Evolutionary conservation across 2,888 invertebrate species (phyloP).

Genomic region (Oscheius onirici): DNA sequence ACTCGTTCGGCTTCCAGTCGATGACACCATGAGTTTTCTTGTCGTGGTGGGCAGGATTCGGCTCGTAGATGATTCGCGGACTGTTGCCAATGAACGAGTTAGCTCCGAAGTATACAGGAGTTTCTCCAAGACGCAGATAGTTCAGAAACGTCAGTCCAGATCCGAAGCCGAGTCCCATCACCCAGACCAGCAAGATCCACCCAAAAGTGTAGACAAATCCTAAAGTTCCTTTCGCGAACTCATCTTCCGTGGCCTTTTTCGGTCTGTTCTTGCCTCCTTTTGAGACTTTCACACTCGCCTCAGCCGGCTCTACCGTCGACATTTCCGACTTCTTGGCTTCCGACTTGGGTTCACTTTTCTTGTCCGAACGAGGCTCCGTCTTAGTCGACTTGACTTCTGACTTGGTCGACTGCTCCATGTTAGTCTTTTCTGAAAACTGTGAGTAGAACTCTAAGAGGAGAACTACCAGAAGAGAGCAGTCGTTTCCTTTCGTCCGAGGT

Average conservation of each 20-base stretch:
- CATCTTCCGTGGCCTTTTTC: constrained; percentile 22
- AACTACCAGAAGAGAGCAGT: too few relatives aligned
- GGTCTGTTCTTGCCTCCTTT: background rate
- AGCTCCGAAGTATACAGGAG: constrained; percentile 23
- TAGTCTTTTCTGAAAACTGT: constrained; percentile 1
- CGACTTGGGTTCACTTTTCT: background rate
- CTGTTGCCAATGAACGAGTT: constrained; percentile 17
- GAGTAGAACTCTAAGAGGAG: too few relatives aligned
- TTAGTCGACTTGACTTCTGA: background rate
- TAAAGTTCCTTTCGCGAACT: constrained; percentile 17
- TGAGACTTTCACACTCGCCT: background rate
- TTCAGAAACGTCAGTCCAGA: constrained; percentile 1
- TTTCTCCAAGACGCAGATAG: constrained; percentile 5
- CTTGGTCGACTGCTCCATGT: constrained; percentile 5
- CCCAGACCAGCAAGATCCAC: constrained; percentile 10
- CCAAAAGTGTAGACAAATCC: constrained; percentile 6
- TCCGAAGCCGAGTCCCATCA: constrained; percentile 14
- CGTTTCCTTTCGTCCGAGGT: too few relatives aligned
- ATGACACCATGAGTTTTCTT: background rate
- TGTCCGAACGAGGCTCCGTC: background rate
- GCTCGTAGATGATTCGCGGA: constrained; percentile 26
- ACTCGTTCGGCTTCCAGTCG: background rate
- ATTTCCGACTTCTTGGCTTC: constrained; percentile 1
- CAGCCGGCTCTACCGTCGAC: background rate
- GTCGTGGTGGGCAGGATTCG: constrained; percentile 17